Conservation (phyloP, 2,888 invertebrate genomes). For the Salticus scenicus region DNA sequence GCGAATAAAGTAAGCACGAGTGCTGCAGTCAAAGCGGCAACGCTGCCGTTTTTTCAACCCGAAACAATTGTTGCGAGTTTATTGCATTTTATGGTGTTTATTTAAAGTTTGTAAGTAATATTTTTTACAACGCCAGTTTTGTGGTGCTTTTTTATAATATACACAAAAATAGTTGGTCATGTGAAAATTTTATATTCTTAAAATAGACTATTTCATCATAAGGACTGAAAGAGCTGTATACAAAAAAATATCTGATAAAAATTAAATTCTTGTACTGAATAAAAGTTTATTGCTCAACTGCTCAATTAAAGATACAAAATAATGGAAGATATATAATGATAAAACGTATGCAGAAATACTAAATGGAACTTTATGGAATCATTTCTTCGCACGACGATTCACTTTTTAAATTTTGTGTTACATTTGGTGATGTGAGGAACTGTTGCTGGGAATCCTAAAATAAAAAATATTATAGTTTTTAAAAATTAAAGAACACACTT, state of each 20-base stretch:
- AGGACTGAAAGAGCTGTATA: constrained; percentile 11
- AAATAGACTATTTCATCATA: not conserved
- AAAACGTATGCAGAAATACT: not conserved
- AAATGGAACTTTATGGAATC: constrained; percentile 49
- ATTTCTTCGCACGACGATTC: constrained; percentile 65
- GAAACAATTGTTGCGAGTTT: too few relatives aligned
- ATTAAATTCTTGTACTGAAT: not conserved
- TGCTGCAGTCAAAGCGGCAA: too few relatives aligned
- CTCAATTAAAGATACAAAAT: not conserved
- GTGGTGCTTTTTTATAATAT: too few relatives aligned
- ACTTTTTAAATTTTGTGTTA: constrained; percentile 52
- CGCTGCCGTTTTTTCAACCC: too few relatives aligned
- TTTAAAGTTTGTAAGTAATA: too few relatives aligned
- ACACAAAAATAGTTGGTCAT: too few relatives aligned
- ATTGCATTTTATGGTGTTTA: too few relatives aligned
- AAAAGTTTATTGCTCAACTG: not conserved
- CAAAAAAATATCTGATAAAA: not conserved
- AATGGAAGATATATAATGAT: constrained; percentile 8
- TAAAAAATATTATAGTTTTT: too few relatives aligned
- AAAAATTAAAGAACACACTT: too few relatives aligned
- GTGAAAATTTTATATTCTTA: too few relatives aligned
- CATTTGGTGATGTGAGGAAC: constrained; percentile 57
- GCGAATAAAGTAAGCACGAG: too few relatives aligned
- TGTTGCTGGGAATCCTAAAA: constrained; percentile 50
- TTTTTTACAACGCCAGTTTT: too few relatives aligned